phyloP scores from a whole-genome alignment of 2,113 vertebrate species.

The Amazona vittata region DNA sequence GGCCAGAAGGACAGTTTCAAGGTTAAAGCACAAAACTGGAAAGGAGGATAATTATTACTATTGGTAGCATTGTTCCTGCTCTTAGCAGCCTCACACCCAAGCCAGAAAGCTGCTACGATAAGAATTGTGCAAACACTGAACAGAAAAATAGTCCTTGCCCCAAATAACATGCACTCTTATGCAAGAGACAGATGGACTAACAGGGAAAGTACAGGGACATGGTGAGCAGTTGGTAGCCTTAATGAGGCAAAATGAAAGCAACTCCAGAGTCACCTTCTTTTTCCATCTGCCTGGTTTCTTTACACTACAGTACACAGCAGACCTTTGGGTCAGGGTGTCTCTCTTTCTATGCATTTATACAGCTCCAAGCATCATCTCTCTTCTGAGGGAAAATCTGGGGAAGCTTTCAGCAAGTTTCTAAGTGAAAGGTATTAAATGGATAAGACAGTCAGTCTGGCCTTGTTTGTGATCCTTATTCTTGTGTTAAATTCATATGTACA shows the following conservation, averaged over 20 bases:
- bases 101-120: neutral
- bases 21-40: neutral
- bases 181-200: neutral
- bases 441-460: neutral
- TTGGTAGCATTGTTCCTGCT: neutral
- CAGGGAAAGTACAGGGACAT: neutral
- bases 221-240: neutral
- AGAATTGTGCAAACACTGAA: neutral
- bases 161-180: neutral
- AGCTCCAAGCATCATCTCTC: neutral
- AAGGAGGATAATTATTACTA: neutral
- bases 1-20: neutral
- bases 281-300: neutral
- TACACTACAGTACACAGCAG: neutral
- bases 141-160: neutral
- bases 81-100: neutral
- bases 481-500: neutral
- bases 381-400: neutral
- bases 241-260: neutral
- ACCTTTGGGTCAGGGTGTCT: neutral
- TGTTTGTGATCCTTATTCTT: neutral
- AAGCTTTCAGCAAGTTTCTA: constrained; percentile 27
- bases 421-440: constrained; percentile 8
- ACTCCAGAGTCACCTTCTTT: neutral
- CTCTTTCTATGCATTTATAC: neutral